Percentiles rank a stretch among this genome's conserved stretches.
Evolutionary conservation across 2,888 invertebrate species (phyloP).

Genomic region (Drosophila mettleri): DNA sequence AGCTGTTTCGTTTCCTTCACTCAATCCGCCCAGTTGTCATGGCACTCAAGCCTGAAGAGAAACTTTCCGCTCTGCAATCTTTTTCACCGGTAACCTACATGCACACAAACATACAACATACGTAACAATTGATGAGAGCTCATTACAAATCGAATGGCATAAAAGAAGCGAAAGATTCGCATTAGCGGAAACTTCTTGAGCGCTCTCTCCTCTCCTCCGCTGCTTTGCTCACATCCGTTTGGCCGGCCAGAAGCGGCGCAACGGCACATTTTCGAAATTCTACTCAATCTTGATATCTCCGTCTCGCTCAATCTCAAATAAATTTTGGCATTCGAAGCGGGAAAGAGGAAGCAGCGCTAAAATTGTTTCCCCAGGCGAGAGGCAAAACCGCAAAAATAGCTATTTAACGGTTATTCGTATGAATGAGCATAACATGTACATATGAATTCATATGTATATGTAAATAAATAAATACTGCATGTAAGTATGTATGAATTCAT

Average conservation of each 20-base stretch:
- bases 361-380: constrained; percentile 16
- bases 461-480: too few species aligned
- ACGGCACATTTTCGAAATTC: constrained; percentile 57
- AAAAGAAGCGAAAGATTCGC: constrained; percentile 24
- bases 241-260: constrained; percentile 40
- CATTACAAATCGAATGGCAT: constrained; percentile 24
- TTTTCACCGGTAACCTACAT: constrained; percentile 13
- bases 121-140: constrained; percentile 1
- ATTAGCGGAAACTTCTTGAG: constrained; percentile 29
- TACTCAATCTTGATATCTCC: constrained; percentile 11
- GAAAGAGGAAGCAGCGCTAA: constrained; percentile 20
- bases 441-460: background rate
- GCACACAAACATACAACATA: background rate
- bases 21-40: constrained; percentile 12
- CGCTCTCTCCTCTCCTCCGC: constrained; percentile 13
- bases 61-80: constrained; percentile 3
- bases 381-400: constrained; percentile 26
- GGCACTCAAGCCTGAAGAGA: constrained; percentile 1
- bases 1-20: constrained; percentile 14
- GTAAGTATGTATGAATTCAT: background rate
- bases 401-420: constrained; percentile 26
- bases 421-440: constrained; percentile 31
- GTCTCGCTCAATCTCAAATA: constrained; percentile 10
- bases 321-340: constrained; percentile 32
- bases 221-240: constrained; percentile 52